Base-by-base conservation (phyloP, 2,797 vertebrate species). In the Pseudocheirus occidentalis region DNA sequence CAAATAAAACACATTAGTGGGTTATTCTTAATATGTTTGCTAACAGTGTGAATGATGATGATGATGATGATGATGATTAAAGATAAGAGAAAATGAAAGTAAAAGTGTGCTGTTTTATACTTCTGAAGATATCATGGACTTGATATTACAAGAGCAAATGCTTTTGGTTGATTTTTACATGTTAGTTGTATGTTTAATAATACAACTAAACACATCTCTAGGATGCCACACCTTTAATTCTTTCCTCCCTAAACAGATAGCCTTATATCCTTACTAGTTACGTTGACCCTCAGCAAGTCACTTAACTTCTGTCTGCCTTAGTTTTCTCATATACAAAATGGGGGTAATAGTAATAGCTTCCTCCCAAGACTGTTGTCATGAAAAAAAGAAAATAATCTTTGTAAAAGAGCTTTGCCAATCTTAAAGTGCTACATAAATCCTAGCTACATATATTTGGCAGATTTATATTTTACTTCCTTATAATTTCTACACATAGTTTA, bases 1-100 rank as follows among this genome's bases (percentile, higher is more conserved):
- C 34, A 95, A 98, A 98, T 93, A 93, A 93, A 91, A 95, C 58
- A 95, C 95, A 18, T 96, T 91, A 96, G 5, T 94, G 54, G 93
- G 40, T 34, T 97, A 40, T 97, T 97, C 89, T 97, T 92, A 95
- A 91, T 16, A 2, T 66, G 24, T 95, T 55, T 97, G 66, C 96
- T 97, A 91, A 91, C 24, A 94, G 0, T 53, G 0, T 89, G 7
- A 94, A 34, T 94, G 46, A 91, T 94, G 46, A 91, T 34, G 56
- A 28, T 87, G 92, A 95, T 27, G 55, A 58, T 34, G 56, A 28
- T 87, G 92, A 95, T 27, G 55, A 58, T 14, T 90, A n/a, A 96
- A 73, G 94, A 57, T 50, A 91, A 1, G 21, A 29, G 73, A 55
- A 95, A 66, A 59, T 27, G 28, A 12, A 29, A 58, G 24, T 50